Conservation (phyloP, 2,888 invertebrate genomes). For the Patella caerulea region DNA sequence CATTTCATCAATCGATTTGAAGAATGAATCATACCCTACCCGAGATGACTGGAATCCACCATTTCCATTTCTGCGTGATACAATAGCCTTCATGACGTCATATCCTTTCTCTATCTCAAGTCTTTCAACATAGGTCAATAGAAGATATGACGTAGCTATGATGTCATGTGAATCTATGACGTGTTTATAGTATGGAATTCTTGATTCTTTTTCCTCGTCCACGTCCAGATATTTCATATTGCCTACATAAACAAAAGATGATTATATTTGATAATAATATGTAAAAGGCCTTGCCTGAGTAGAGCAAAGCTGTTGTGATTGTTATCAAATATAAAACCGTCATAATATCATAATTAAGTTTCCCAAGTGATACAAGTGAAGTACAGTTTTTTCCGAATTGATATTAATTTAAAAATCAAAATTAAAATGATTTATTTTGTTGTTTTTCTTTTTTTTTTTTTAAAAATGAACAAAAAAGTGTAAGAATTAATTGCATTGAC, state of each 20-base stretch:
- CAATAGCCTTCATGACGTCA: constrained; percentile 34
- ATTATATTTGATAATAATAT: no score
- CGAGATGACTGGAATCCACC: constrained; percentile 24
- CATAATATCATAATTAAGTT: no score
- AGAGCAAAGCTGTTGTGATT: no score
- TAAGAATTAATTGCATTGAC: no score
- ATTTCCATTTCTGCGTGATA: constrained; percentile 17
- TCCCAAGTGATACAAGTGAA: no score
- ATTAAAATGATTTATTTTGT: no score
- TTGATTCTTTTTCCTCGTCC: background rate
- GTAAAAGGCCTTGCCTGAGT: no score
- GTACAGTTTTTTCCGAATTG: no score
- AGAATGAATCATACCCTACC: background rate
- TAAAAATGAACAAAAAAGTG: no score
- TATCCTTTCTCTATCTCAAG: constrained; percentile 31
- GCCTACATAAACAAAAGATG: background rate
- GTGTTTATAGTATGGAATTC: background rate
- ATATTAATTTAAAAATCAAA: no score
- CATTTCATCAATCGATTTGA: background rate
- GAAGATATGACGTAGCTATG: constrained; percentile 16
- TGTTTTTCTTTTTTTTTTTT: no score
- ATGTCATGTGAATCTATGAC: constrained; percentile 15
- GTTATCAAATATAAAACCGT: no score
- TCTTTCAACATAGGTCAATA: constrained; percentile 39
- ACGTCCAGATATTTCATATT: constrained; percentile 7